Evolutionary conservation across 2,113 vertebrate species (phyloP).

Genomic region (Fregetta grallaria): DNA sequence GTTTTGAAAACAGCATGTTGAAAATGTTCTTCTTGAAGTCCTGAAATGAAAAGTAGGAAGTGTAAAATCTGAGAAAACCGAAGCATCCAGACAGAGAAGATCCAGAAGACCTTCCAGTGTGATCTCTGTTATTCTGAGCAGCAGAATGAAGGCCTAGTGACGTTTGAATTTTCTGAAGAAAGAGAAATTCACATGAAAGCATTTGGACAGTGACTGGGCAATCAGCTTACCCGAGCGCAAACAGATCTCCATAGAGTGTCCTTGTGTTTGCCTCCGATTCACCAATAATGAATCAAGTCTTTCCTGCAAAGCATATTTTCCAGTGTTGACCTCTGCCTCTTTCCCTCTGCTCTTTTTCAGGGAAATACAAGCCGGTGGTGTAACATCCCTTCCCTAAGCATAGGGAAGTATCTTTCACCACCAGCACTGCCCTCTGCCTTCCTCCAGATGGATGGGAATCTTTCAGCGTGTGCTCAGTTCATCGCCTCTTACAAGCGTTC

Average conservation of each 20-base stretch:
- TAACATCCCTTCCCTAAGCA: background rate
- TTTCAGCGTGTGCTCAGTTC: background rate
- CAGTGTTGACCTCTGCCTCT: background rate
- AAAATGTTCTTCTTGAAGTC: background rate
- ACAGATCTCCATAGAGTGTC: fast-evolving
- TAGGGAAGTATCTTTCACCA: background rate
- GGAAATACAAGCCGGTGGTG: background rate
- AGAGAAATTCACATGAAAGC: background rate
- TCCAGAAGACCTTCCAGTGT: background rate
- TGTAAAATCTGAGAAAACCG: background rate
- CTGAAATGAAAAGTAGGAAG: background rate
- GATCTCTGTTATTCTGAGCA: background rate
- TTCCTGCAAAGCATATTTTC: background rate
- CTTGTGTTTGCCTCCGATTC: background rate
- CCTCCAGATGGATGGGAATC: background rate
- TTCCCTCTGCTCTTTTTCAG: background rate
- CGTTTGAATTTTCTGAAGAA: background rate
- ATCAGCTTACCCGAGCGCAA: background rate
- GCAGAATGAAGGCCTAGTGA: background rate
- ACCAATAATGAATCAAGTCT: background rate
- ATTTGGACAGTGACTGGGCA: background rate
- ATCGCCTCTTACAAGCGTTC: background rate
- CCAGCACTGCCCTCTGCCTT: background rate
- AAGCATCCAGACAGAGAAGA: background rate
- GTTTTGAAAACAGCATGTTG: background rate